Conservation (phyloP, 2,888 invertebrate genomes). For the Zhuqinia jingwanae region DNA sequence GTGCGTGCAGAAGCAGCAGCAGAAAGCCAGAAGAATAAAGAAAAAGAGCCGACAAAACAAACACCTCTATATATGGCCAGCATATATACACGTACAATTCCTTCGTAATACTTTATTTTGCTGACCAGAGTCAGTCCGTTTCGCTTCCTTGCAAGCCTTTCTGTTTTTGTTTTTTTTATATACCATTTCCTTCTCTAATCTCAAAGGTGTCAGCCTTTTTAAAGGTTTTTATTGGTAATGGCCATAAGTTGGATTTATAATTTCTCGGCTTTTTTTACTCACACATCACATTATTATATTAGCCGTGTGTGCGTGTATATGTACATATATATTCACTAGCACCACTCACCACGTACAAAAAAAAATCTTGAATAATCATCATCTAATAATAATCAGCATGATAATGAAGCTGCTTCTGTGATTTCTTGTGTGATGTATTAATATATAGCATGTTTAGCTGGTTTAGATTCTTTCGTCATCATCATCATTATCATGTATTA, state of each 20-base stretch:
- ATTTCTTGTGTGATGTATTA: not conserved
- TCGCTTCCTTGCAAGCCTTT: no score
- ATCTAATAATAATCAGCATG: not conserved
- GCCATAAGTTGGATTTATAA: not conserved
- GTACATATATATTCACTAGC: no score
- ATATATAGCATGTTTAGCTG: no score
- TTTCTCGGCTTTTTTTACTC: not conserved
- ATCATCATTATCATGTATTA: constrained; percentile 7
- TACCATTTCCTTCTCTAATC: no score
- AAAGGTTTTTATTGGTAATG: not conserved
- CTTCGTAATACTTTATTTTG: no score
- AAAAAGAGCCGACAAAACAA: not conserved
- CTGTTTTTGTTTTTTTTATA: constrained; percentile 7
- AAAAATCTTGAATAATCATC: not conserved
- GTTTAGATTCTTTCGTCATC: not conserved
- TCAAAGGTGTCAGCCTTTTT: no score
- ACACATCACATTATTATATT: not conserved
- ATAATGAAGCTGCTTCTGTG: not conserved
- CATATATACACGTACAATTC: not conserved
- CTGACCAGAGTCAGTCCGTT: no score
- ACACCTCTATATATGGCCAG: no score
- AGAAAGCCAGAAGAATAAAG: constrained; percentile 23
- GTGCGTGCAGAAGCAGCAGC: not conserved
- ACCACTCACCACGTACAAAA: constrained; percentile 17
- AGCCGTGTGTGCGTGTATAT: no score